These are phyloP conservation scores for Oreochromis aureus DNA, from an alignment of 2,113 vertebrate genomes.

Conservation along the genomic window DNA sequence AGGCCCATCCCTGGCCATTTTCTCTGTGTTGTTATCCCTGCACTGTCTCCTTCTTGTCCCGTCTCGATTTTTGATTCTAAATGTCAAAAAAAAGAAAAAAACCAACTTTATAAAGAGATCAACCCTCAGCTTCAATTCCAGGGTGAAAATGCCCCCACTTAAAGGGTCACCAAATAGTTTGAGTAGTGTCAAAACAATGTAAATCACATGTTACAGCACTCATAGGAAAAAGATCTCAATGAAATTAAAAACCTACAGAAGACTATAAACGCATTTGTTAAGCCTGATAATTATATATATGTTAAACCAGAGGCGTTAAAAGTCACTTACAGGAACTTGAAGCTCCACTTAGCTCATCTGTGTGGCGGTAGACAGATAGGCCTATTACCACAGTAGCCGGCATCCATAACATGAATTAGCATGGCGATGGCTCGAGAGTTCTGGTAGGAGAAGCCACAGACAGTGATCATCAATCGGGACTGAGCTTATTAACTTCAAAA, in stretches of 20 bases:
- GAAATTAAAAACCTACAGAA: neutral
- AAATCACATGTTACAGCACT: neutral
- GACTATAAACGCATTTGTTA: rapidly evolving
- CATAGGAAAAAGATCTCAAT: neutral
- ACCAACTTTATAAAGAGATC: neutral
- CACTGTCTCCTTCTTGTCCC: neutral
- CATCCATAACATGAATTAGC: neutral
- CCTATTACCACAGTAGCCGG: neutral
- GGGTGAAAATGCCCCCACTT: rapidly evolving
- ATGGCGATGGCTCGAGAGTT: neutral
- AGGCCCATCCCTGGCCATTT: neutral
- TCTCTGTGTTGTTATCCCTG: neutral
- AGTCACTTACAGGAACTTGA: neutral
- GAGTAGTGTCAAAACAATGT: neutral
- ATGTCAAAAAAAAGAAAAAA: neutral
- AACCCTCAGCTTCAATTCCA: neutral
- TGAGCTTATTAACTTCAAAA: neutral
- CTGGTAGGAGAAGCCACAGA: neutral
- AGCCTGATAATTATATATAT: neutral
- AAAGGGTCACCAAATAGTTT: neutral
- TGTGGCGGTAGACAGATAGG: neutral
- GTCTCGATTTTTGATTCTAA: neutral
- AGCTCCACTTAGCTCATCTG: neutral
- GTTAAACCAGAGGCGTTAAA: neutral
- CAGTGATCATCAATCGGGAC: neutral